phyloP scores from a whole-genome alignment of 2,113 vertebrate species.

The Aleadryas rufinucha region DNA sequence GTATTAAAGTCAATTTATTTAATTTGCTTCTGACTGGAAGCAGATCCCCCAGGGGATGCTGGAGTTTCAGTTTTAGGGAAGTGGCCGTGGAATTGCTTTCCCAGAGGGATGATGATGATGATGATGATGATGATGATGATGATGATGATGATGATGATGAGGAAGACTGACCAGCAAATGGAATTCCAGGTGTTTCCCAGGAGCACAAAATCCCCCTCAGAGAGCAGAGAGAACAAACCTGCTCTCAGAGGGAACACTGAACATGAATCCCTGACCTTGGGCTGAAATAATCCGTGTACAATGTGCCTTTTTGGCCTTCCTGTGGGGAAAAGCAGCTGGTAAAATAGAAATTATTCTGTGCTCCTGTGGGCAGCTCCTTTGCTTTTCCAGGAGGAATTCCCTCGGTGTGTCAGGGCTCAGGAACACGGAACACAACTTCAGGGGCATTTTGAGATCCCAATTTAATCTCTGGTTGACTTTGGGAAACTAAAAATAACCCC shows the following conservation, averaged over 20 bases:
- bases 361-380: neutral
- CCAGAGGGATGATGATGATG: neutral
- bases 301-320: neutral
- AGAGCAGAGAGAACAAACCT: neutral
- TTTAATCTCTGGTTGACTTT: constrained; percentile 25
- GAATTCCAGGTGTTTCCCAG: neutral
- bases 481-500: constrained; percentile 38
- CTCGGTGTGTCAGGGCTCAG: neutral
- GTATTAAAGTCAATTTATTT: neutral
- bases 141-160: neutral
- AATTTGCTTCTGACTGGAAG: neutral
- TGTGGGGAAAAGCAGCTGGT: neutral
- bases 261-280: neutral
- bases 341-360: neutral
- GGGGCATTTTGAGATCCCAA: constrained; percentile 33
- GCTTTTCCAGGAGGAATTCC: constrained; percentile 27
- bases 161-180: neutral
- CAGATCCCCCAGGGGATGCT: neutral
- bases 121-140: neutral
- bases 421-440: neutral
- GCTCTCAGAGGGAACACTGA: neutral
- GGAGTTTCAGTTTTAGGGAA: neutral
- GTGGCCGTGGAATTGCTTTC: neutral
- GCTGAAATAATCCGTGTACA: neutral
- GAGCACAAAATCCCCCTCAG: neutral